A percentile compares a stretch with the other conserved stretches of the same genome.
Conservation (phyloP, 2,797 vertebrate genomes). For the Trachurus trachurus region DNA sequence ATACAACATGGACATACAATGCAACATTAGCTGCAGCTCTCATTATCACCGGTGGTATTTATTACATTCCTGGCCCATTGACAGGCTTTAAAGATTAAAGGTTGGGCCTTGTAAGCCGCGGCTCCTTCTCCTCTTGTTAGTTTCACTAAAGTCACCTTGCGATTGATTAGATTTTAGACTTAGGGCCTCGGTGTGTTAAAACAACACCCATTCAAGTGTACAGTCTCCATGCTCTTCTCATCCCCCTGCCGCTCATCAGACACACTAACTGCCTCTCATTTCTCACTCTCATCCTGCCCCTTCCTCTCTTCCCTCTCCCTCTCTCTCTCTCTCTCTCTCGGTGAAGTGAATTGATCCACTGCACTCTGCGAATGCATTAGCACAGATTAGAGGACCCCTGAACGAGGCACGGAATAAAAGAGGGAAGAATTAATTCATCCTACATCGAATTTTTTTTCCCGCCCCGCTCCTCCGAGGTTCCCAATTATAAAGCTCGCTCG, state of each 20-base stretch:
- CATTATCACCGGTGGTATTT: conserved; percentile 28
- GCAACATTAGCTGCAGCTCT: conserved; percentile 28
- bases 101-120: background rate
- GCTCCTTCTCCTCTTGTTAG: background rate
- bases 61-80: conserved; percentile 28
- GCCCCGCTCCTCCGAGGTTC: conserved; percentile 67
- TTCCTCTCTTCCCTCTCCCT: conserved; percentile 26
- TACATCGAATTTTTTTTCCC: conserved; percentile 59
- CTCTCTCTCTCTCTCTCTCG: conserved; percentile 25
- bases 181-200: conserved; percentile 2
- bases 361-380: conserved; percentile 70
- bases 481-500: conserved; percentile 68
- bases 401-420: conserved; percentile 64
- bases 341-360: conserved; percentile 72
- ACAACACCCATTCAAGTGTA: background rate
- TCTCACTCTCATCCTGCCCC: conserved; percentile 13
- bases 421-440: conserved; percentile 75
- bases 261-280: conserved; percentile 7
- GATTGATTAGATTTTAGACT: conserved; percentile 30
- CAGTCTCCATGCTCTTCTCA: conserved; percentile 6
- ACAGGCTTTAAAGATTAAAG: conserved; percentile 22
- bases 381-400: conserved; percentile 76
- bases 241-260: background rate
- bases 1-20: conserved; percentile 16
- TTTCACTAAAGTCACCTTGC: background rate